Percentiles rank a stretch among this genome's conserved stretches.
Conservation (phyloP, 2,888 invertebrate species). For the Homarus gammarus region DNA sequence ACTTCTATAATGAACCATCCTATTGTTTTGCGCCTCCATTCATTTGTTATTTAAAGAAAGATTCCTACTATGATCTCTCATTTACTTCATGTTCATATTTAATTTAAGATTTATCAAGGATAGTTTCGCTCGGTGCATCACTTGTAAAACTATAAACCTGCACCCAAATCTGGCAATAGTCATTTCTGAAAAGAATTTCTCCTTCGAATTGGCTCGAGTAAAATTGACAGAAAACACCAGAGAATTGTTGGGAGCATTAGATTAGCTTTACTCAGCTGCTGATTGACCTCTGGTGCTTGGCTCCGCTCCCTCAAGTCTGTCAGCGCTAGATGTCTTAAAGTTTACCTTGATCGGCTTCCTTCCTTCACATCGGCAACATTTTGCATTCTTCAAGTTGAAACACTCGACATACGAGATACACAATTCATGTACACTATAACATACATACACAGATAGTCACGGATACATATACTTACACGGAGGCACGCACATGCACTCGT, state of each 20-base stretch:
- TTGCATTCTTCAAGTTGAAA: too few relatives aligned
- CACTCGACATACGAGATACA: too few relatives aligned
- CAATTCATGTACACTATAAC: too few relatives aligned
- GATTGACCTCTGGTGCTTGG: not conserved
- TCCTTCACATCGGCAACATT: too few relatives aligned
- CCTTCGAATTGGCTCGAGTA: not conserved
- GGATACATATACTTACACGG: too few relatives aligned
- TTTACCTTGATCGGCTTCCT: too few relatives aligned
- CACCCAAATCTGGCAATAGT: not conserved
- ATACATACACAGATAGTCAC: too few relatives aligned
- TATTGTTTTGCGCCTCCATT: not conserved
- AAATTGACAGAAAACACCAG: not conserved
- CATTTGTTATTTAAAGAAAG: not conserved
- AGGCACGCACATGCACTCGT: too few relatives aligned
- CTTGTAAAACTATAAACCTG: not conserved
- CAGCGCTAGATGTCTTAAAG: too few relatives aligned
- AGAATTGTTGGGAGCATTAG: not conserved
- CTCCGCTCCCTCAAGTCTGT: not conserved
- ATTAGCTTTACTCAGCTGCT: not conserved
- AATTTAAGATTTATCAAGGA: not conserved
- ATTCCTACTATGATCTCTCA: not conserved
- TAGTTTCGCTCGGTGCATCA: not conserved
- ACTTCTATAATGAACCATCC: too few relatives aligned
- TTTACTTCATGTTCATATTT: not conserved
- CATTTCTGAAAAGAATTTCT: not conserved